Evolutionary conservation across 1,140 invertebrate genomes (phyloP).

Genomic region (Magallana gigas): DNA sequence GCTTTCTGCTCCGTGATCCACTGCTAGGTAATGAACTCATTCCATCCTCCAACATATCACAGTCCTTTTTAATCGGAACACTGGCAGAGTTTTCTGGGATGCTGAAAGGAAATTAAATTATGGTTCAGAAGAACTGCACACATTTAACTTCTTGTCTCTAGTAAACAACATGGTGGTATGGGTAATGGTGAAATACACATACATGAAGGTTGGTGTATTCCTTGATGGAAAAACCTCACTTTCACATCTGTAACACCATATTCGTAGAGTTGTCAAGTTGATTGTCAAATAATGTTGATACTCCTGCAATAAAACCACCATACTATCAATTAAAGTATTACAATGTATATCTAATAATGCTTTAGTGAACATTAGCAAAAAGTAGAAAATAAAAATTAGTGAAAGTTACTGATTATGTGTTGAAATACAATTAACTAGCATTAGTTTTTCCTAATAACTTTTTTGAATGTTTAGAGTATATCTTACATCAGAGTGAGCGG

Average conservation of each 20-base stretch:
- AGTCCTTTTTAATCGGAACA: conserved; percentile 41
- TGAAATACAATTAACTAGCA: neutral
- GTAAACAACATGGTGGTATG: neutral
- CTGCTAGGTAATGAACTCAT: conserved; percentile 6
- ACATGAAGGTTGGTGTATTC: conserved; percentile 78
- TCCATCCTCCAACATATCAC: conserved; percentile 26
- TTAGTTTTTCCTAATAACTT: neutral
- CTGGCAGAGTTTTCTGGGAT: conserved; percentile 56
- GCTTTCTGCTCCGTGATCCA: conserved; percentile 3
- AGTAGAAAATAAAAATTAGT: too few relatives aligned
- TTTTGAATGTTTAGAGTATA: neutral
- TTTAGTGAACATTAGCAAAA: too few relatives aligned
- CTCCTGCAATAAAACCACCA: neutral
- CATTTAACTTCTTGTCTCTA: neutral
- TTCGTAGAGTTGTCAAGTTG: conserved; percentile 88
- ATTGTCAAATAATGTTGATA: conserved; percentile 83
- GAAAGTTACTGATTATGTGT: too few relatives aligned
- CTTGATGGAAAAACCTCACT: conserved; percentile 84
- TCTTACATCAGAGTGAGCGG: conserved; percentile 86
- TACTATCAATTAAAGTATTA: too few relatives aligned
- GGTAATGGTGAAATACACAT: conserved; percentile 46
- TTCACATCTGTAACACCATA: conserved; percentile 93
- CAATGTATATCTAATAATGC: too few relatives aligned
- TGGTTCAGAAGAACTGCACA: neutral
- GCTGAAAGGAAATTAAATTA: conserved; percentile 12